Conservation (phyloP, 2,888 invertebrate genomes). For the Euzetes globulus region DNA sequence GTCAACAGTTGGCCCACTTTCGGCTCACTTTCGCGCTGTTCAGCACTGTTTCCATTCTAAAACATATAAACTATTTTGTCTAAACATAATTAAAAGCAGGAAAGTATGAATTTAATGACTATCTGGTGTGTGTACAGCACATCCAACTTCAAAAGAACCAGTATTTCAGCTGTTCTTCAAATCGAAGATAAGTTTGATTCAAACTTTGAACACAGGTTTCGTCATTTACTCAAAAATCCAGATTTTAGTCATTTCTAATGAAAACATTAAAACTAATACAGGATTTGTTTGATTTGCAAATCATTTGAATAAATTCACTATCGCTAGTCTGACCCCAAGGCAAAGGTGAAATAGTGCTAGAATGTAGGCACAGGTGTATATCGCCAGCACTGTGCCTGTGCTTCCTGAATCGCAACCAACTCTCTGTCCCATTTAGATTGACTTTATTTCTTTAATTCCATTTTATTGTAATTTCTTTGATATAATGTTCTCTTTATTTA, state of each 20-base stretch:
- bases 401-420: constrained; percentile 14
- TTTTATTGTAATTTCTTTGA: too few species aligned
- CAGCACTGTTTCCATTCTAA: not conserved
- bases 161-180: not conserved
- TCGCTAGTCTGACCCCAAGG: not conserved
- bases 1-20: not conserved
- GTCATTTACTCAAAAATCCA: too few species aligned
- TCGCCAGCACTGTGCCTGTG: not conserved
- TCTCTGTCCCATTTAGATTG: not conserved
- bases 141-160: not conserved
- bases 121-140: not conserved
- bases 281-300: too few species aligned
- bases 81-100: constrained; percentile 9
- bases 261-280: too few species aligned
- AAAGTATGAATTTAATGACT: not conserved
- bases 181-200: not conserved
- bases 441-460: too few species aligned
- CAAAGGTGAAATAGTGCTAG: not conserved
- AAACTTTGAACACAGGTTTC: not conserved
- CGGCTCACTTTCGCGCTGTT: not conserved
- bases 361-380: not conserved
- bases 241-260: too few species aligned
- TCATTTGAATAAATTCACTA: not conserved
- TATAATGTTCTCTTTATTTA: too few species aligned
- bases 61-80: not conserved